Conservation (phyloP, 2,888 invertebrate species). For the Mesorhabditis spiculigera region DNA sequence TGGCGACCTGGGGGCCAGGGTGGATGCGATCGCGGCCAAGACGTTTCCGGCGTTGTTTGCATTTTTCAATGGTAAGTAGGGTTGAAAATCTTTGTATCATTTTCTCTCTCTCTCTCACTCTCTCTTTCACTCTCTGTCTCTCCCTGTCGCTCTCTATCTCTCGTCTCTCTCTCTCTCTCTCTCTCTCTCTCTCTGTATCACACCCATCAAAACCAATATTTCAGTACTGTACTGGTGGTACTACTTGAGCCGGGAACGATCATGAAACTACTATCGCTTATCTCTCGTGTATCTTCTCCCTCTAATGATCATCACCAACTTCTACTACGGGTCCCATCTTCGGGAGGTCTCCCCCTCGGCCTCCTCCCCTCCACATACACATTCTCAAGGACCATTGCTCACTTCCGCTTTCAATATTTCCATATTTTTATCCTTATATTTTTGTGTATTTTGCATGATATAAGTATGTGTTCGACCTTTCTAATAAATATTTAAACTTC, state of each 20-base stretch:
- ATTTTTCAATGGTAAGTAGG: constrained; percentile 47
- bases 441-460: not conserved
- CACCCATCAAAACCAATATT: constrained; percentile 14
- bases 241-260: constrained; percentile 46
- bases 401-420: not conserved
- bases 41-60: constrained; percentile 55
- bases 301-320: not conserved
- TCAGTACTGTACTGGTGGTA: constrained; percentile 58
- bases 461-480: too few relatives aligned
- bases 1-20: constrained; percentile 38
- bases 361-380: not conserved
- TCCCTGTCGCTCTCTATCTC: too few relatives aligned
- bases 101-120: too few relatives aligned
- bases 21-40: constrained; percentile 54
- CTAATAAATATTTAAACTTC: too few relatives aligned
- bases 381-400: not conserved
- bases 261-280: constrained; percentile 8
- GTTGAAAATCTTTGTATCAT: not conserved
- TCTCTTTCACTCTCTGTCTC: too few relatives aligned
- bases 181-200: too few relatives aligned
- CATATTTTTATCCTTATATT: not conserved
- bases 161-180: too few relatives aligned
- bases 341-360: not conserved
- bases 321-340: not conserved
- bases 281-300: not conserved